Percentiles rank a stretch among this genome's conserved stretches.
phyloP scores from a whole-genome alignment of 1,140 invertebrate genomes.

The Acyrthosiphon pisum region DNA sequence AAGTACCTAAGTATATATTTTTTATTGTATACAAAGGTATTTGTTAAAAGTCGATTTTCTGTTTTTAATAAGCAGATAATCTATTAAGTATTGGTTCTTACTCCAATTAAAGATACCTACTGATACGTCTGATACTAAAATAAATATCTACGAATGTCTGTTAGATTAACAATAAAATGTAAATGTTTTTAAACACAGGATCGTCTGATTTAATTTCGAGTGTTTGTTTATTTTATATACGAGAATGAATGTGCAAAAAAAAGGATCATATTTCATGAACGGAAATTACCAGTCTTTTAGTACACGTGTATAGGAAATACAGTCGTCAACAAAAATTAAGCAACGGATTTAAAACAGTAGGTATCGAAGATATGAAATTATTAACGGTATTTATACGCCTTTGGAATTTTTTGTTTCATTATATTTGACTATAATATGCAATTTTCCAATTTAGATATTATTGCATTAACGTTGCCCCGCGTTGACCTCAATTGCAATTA shows the following conservation, averaged over 20 bases:
- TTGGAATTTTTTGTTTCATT: background rate
- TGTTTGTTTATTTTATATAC: background rate
- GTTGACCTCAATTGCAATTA: background rate
- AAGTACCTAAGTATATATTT: background rate
- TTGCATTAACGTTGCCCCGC: background rate
- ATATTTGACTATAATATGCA: background rate
- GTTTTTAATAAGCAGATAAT: background rate
- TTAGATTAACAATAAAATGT: background rate
- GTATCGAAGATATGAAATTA: background rate
- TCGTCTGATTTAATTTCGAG: background rate
- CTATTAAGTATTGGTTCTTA: background rate
- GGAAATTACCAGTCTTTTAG: too few species aligned
- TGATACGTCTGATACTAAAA: background rate
- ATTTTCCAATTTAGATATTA: background rate
- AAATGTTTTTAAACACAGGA: background rate
- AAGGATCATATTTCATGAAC: background rate
- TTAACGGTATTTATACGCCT: background rate
- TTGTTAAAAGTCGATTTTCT: background rate
- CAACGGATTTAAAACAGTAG: background rate
- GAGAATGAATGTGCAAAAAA: background rate
- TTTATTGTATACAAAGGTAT: background rate
- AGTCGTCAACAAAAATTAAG: background rate
- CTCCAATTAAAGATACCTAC: background rate
- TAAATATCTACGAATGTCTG: background rate
- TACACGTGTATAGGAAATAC: background rate